phyloP scores from a whole-genome alignment of 2,113 vertebrate species.

The Sciurus niger region DNA sequence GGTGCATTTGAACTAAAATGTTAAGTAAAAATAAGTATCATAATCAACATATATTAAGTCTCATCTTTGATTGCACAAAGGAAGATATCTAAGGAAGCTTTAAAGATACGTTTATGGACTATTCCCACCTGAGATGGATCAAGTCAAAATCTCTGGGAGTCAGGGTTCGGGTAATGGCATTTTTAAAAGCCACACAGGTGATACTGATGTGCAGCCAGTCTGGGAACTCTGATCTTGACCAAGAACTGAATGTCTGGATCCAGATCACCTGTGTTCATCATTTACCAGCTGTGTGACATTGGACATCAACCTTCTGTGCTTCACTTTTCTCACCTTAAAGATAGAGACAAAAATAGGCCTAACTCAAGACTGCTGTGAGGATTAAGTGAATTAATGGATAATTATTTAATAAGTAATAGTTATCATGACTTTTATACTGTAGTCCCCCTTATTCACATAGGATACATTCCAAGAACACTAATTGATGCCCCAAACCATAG shows the following conservation, averaged over 20 bases:
- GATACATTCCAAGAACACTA: background rate
- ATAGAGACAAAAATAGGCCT: background rate
- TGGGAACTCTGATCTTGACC: background rate
- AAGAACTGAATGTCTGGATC: background rate
- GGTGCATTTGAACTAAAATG: background rate
- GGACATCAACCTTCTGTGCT: background rate
- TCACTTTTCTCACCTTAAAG: background rate
- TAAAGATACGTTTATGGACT: background rate
- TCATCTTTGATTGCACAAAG: background rate
- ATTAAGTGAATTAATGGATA: background rate
- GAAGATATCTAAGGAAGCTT: constrained; percentile 9
- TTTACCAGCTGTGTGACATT: background rate
- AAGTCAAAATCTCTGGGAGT: background rate
- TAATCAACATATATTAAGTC: background rate
- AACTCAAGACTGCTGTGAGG: background rate
- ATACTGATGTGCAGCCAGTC: background rate
- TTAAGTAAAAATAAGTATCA: background rate
- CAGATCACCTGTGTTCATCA: background rate
- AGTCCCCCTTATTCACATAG: background rate
- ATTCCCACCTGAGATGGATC: background rate
- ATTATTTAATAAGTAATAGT: background rate
- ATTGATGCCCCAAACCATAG: background rate
- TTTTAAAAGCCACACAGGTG: background rate
- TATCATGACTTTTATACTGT: background rate
- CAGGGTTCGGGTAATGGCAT: background rate